Evolutionary conservation across 2,113 vertebrate species (phyloP), one percentile per base, ranked within the genome.

Genomic region (Podilymbus podiceps): DNA sequence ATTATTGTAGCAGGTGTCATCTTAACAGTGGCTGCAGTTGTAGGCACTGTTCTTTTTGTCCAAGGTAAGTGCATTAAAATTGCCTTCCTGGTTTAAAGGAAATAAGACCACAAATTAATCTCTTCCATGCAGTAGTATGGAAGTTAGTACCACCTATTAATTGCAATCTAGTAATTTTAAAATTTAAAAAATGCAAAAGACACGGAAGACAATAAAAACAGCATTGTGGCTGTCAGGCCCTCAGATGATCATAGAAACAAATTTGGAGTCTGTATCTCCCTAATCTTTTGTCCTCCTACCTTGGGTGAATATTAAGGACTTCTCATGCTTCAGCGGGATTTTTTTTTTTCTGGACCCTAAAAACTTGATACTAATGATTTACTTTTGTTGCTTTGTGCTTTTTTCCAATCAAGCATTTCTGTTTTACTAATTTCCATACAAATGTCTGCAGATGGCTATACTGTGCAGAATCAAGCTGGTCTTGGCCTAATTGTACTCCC

Each of bases 401-500:
- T 84, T 55, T 62, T 68, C 19, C 15, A 40, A 0, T 56, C 47
- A 74, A 56, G 20, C 31, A 12, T 55, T 95, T 79, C 58, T 50
- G 7, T 74, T 90, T 53, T 55, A 66, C 46, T 97, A 6, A 85
- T 95, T 94, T 11, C 38, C 44, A 8, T 74, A 20, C 75, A 59
- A 79, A 87, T 95, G 22, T 91, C 96, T 93, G 93, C 95, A 98
- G 98, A 88, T 96, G 98, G 96, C 89, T 97, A 95, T 88, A 84
- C 77, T 76, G 22, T 64, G 78, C 73, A 89, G 83, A 97, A 85
- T 95, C 92, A 94, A 62, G 49, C 78, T 82, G 98, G 98, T 59
- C 96, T 98, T 95, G 97, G 97, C 72, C 96, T 98, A 63, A 90
- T 97, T 90, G 95, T 98, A 71, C 42, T 98, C 55, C 97, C 98